Evolutionary conservation across 2,113 vertebrate species (phyloP).

Genomic region (Eleginops maclovinus): DNA sequence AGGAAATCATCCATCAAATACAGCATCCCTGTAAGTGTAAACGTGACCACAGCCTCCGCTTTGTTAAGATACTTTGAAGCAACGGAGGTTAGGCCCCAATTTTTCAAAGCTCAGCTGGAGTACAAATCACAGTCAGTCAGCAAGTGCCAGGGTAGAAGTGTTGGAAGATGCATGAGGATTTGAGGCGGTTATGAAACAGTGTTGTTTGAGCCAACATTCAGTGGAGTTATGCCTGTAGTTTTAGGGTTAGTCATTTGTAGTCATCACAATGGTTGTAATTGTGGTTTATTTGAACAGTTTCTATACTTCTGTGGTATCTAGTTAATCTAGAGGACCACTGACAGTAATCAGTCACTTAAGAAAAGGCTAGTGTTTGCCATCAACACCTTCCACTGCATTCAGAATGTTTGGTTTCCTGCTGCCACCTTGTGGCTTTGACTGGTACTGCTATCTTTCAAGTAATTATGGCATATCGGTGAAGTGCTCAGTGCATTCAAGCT

Average conservation of each 20-base stretch:
- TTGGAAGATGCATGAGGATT: constrained; percentile 25
- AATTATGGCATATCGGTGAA: no score
- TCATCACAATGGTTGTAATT: not conserved
- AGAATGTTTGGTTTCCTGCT: constrained; percentile 56
- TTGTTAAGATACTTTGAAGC: constrained; percentile 58
- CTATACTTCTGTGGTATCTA: constrained; percentile 12
- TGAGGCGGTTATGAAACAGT: constrained; percentile 21
- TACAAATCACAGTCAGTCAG: constrained; percentile 56
- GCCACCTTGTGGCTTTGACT: constrained; percentile 73
- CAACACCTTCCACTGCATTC: not conserved
- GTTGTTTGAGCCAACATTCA: constrained; percentile 28
- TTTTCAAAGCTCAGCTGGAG: constrained; percentile 56
- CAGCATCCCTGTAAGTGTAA: constrained; percentile 68
- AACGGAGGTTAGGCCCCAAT: constrained; percentile 28
- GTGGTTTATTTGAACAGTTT: constrained; percentile 12
- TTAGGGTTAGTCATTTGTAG: constrained; percentile 26
- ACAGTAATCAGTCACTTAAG: not conserved
- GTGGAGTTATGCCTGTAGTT: constrained; percentile 6
- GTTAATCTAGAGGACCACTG: not conserved
- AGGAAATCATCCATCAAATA: constrained; percentile 76
- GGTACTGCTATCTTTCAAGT: constrained; percentile 18
- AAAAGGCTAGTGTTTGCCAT: not conserved
- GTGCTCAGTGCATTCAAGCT: not conserved
- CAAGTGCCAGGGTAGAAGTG: constrained; percentile 9
- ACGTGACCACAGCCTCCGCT: constrained; percentile 60